A percentile compares a stretch with the other conserved stretches of the same genome.
These are phyloP conservation scores for Eurosta solidaginis DNA, from an alignment of 1,140 invertebrate genomes.

Conservation along the genomic window DNA sequence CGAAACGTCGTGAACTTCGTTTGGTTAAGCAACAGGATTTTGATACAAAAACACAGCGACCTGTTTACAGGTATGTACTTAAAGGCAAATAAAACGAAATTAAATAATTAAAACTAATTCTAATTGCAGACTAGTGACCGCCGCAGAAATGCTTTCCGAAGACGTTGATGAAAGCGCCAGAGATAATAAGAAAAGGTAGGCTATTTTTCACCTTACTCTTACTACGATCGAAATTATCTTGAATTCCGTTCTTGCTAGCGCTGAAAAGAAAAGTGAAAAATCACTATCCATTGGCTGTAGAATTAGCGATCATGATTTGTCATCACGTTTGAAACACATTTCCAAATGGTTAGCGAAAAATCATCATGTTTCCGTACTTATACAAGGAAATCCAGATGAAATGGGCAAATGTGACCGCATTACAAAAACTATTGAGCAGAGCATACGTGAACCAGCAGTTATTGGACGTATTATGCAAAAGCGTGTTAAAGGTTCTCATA, in stretches of 20 bases:
- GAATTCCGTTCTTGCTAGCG: background rate
- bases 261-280: constrained; percentile 64
- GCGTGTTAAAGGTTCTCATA: constrained; percentile 62
- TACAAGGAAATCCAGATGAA: constrained; percentile 62
- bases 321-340: constrained; percentile 66
- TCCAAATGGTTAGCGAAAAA: constrained; percentile 67
- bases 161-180: constrained; percentile 32
- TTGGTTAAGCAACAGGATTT: constrained; percentile 68
- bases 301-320: constrained; percentile 70
- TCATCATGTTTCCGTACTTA: constrained; percentile 66
- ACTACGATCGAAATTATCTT: background rate
- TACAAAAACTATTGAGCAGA: constrained; percentile 61
- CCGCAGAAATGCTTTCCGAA: constrained; percentile 47
- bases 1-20: constrained; percentile 67
- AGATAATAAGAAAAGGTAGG: constrained; percentile 28
- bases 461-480: constrained; percentile 65
- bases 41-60: constrained; percentile 66
- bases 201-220: background rate
- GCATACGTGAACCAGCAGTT: constrained; percentile 62
- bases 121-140: constrained; percentile 42
- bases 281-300: constrained; percentile 65
- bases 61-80: constrained; percentile 64
- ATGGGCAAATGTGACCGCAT: constrained; percentile 59
- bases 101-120: background rate
- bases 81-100: background rate